These are phyloP conservation scores for Homarus gammarus DNA, from an alignment of 2,888 invertebrate genomes.

Conservation along the genomic window DNA sequence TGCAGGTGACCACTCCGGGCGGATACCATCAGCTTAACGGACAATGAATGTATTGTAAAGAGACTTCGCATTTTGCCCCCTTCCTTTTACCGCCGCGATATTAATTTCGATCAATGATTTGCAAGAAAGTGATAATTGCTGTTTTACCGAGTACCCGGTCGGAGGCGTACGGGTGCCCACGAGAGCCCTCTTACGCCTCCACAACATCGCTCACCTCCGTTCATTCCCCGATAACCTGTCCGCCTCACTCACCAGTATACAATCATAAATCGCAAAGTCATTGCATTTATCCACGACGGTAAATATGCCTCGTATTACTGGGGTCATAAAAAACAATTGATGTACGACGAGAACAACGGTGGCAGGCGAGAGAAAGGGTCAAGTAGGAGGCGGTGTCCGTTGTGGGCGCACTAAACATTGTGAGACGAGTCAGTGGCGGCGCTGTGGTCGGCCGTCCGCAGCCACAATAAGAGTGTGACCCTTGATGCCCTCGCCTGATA, in stretches of 20 bases:
- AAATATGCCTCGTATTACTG: neutral
- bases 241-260: neutral
- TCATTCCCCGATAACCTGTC: neutral
- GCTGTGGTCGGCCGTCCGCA: constrained; percentile 24
- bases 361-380: neutral
- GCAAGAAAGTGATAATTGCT: constrained; percentile 55
- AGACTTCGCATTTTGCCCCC: neutral
- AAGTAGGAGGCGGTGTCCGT: neutral
- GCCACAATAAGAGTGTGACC: constrained; percentile 59
- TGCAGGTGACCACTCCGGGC: too few species aligned
- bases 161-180: neutral
- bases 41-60: constrained; percentile 25
- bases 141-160: constrained; percentile 3
- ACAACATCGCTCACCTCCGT: neutral
- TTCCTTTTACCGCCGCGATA: constrained; percentile 33
- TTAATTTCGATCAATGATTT: constrained; percentile 65
- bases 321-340: neutral
- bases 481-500: constrained; percentile 65
- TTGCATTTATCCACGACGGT: neutral
- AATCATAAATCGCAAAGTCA: neutral
- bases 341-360: neutral
- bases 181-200: neutral
- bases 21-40: neutral
- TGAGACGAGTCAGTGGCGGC: constrained; percentile 31
- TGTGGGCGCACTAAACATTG: constrained; percentile 9